Evolutionary conservation across 92 coral and sea anemone genomes (phyloP).

Genomic region (Parazoanthus swiftii): DNA sequence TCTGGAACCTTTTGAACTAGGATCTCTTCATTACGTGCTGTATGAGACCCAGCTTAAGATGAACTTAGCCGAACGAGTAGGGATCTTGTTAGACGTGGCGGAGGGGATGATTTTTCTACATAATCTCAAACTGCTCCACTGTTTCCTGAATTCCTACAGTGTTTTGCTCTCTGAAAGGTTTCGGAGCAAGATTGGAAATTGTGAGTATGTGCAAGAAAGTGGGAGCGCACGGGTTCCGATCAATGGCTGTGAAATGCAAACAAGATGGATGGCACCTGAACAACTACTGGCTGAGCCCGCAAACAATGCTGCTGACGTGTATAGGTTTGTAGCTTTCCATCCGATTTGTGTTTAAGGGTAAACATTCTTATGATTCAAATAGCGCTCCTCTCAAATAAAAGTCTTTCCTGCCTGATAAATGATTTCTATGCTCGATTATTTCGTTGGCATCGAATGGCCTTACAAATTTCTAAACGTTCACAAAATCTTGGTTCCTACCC

Average conservation of each 20-base stretch:
- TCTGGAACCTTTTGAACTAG: slow-evolving; percentile 72
- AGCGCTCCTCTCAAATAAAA: background rate
- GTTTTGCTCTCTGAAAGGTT: slow-evolving; percentile 53
- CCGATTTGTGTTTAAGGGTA: background rate
- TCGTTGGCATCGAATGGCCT: no score
- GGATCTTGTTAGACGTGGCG: slow-evolving; percentile 66
- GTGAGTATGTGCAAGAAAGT: slow-evolving; percentile 64
- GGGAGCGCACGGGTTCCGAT: slow-evolving; percentile 27
- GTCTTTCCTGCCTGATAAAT: background rate
- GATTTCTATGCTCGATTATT: no score
- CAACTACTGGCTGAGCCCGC: slow-evolving; percentile 62
- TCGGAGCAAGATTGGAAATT: slow-evolving; percentile 69
- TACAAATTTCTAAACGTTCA: no score
- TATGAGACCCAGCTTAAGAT: slow-evolving; percentile 62
- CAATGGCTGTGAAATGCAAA: slow-evolving; percentile 43
- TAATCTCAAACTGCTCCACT: slow-evolving; percentile 63
- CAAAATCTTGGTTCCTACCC: no score
- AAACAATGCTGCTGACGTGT: slow-evolving; percentile 58
- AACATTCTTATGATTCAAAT: background rate
- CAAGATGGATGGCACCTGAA: slow-evolving; percentile 81
- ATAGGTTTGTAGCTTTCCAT: slow-evolving; percentile 52
- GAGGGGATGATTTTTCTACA: slow-evolving; percentile 82
- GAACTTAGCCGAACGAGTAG: slow-evolving; percentile 55
- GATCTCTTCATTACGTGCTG: slow-evolving; percentile 67
- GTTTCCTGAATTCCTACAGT: slow-evolving; percentile 80